Evolutionary conservation across 2,113 vertebrate genomes (phyloP).

Genomic region (Oceanodroma tethys): DNA sequence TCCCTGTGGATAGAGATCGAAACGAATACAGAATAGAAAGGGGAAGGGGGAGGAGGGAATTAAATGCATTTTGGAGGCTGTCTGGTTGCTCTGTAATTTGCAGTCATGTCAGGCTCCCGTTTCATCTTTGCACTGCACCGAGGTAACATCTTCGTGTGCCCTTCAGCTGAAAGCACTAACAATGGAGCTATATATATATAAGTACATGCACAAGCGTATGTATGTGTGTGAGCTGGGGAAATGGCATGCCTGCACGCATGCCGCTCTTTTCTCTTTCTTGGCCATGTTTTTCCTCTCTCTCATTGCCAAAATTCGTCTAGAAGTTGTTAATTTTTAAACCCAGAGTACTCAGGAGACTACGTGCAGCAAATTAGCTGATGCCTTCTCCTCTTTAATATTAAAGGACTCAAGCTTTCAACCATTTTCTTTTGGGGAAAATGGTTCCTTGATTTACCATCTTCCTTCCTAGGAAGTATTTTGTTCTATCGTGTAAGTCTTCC

Average conservation of each 20-base stretch:
- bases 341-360: neutral
- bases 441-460: neutral
- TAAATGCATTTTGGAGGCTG: neutral
- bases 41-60: neutral
- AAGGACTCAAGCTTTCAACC: neutral
- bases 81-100: neutral
- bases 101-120: neutral
- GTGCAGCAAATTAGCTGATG: neutral
- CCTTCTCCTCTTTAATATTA: constrained; percentile 8
- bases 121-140: neutral
- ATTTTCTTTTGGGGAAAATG: neutral
- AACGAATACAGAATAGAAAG: neutral
- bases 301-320: neutral
- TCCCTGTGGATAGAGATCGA: fast-evolving
- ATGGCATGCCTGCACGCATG: fast-evolving
- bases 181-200: neutral
- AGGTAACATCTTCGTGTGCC: neutral
- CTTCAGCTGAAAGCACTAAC: neutral
- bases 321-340: neutral
- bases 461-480: neutral
- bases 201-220: neutral
- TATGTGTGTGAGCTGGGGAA: neutral
- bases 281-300: neutral
- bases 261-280: neutral
- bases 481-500: neutral